Conservation (phyloP, 2,113 vertebrate species). For the Salvelinus alpinus region DNA sequence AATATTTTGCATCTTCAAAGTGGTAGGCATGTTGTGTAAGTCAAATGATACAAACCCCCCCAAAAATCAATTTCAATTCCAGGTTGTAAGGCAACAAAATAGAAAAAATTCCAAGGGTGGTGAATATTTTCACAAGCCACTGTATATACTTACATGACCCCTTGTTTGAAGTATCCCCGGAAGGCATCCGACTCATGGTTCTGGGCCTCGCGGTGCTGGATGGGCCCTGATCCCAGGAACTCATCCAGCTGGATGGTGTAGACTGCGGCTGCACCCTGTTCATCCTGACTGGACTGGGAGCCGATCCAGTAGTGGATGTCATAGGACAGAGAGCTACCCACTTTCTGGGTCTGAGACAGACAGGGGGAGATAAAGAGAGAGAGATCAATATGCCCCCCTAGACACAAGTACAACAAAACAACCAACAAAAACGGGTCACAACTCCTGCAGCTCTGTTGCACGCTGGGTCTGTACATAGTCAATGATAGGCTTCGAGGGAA, state of each 20-base stretch:
- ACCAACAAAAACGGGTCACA: no score
- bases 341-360: conserved; percentile 74
- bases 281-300: conserved; percentile 79
- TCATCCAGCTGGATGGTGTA: conserved; percentile 86
- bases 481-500: no score
- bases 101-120: no score
- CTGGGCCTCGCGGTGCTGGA: conserved; percentile 88
- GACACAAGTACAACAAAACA: no score
- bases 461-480: no score
- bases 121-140: no score
- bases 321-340: conserved; percentile 63
- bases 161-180: conserved; percentile 86
- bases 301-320: conserved; percentile 90
- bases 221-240: conserved; percentile 77
- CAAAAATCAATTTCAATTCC: no score
- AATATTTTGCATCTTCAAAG: no score
- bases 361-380: conserved; percentile 8
- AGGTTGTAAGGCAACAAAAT: no score
- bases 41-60: no score
- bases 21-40: no score
- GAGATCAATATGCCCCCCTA: background rate
- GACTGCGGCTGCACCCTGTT: conserved; percentile 84
- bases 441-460: no score
- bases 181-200: conserved; percentile 80
- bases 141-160: conserved; percentile 81